Conservation (phyloP, 2,888 invertebrate species). For the Rhingia campestris region DNA sequence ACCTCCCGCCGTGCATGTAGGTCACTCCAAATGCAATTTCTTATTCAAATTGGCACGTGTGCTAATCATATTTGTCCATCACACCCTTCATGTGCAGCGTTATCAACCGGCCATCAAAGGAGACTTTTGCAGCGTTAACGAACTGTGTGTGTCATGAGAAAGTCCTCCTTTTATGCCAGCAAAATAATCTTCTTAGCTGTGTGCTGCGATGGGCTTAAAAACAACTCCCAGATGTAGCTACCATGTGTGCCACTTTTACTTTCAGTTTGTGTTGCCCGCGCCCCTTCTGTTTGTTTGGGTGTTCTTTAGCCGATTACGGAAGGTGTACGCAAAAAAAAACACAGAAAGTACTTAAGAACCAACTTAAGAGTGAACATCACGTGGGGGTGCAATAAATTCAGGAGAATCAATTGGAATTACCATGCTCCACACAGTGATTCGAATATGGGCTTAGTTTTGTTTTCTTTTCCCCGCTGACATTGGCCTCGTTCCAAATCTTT, state of each 20-base stretch:
- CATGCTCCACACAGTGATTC: constrained; percentile 34
- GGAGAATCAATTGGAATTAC: constrained; percentile 66
- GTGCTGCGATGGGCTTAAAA: constrained; percentile 21
- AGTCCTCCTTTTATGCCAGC: constrained; percentile 29
- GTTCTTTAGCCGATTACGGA: constrained; percentile 50
- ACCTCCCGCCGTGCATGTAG: constrained; percentile 6
- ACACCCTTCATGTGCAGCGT: constrained; percentile 37
- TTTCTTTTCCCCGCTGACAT: constrained; percentile 40
- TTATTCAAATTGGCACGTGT: constrained; percentile 13
- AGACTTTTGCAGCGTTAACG: constrained; percentile 35
- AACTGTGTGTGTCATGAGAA: constrained; percentile 32
- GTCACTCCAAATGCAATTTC: constrained; percentile 27
- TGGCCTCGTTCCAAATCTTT: constrained; percentile 50
- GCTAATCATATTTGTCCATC: constrained; percentile 52
- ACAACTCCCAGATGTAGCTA: constrained; percentile 18
- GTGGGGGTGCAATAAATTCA: constrained; percentile 65
- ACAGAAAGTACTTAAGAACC: constrained; percentile 32
- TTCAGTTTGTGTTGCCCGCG: constrained; percentile 7
- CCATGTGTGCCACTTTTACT: constrained; percentile 53
- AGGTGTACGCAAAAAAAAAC: constrained; percentile 5
- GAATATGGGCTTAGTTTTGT: constrained; percentile 46
- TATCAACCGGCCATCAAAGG: constrained; percentile 37
- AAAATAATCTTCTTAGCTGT: constrained; percentile 49
- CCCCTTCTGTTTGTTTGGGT: constrained; percentile 2
- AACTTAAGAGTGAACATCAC: constrained; percentile 53